Evolutionary conservation across 2,797 vertebrate genomes (phyloP).

Genomic region (Alouatta caraya): DNA sequence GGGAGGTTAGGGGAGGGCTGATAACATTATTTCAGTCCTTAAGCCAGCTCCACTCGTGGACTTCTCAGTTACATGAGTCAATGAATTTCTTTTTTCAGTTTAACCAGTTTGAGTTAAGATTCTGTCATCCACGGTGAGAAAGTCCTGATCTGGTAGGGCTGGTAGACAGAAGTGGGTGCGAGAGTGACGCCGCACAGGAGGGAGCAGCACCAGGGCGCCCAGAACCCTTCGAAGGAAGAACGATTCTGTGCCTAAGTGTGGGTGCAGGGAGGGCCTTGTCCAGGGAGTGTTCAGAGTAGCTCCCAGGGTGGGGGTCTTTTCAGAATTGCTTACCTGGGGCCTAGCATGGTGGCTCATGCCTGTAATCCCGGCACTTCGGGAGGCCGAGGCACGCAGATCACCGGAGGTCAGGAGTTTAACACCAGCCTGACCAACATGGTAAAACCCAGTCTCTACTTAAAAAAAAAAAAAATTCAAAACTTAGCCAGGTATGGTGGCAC

Average conservation of each 20-base stretch:
- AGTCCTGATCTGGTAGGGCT: not conserved
- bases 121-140: not conserved
- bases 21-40: not conserved
- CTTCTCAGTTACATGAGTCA: not conserved
- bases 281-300: no score
- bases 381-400: not conserved
- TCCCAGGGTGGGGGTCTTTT: accelerated
- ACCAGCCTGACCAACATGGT: not conserved
- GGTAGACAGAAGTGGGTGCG: accelerated
- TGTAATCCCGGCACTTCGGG: not conserved
- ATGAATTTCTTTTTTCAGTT: no score
- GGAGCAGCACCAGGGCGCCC: accelerated
- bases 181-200: no score
- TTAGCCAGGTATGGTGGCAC: not conserved
- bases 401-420: not conserved
- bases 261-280: not conserved
- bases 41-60: not conserved
- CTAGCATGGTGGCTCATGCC: not conserved
- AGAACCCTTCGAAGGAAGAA: accelerated
- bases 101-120: not conserved
- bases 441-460: not conserved
- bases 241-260: accelerated
- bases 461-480: not conserved
- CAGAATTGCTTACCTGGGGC: not conserved
- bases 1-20: not conserved